phyloP scores from a whole-genome alignment of 2,888 invertebrate genomes.

The Troides aeacus region DNA sequence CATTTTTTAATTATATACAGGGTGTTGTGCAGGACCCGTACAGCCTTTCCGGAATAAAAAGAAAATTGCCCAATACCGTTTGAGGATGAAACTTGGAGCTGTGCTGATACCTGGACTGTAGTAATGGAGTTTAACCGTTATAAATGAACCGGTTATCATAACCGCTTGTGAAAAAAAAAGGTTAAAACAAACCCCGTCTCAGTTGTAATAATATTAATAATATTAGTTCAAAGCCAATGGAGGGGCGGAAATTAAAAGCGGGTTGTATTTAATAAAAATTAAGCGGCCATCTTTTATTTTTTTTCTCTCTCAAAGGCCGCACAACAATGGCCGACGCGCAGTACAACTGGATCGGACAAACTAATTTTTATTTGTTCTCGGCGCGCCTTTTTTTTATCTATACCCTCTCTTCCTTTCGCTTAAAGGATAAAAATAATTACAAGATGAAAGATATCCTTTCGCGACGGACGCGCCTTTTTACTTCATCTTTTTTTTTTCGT shows the following conservation, averaged over 20 bases:
- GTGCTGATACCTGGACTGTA: no score
- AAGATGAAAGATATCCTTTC: constrained; percentile 67
- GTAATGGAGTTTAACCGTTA: no score
- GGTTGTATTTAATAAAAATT: constrained; percentile 27
- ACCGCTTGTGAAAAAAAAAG: no score
- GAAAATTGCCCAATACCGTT: no score
- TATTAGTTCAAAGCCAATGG: constrained; percentile 26
- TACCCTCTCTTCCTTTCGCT: constrained; percentile 60
- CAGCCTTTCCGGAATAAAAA: no score
- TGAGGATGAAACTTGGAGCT: no score
- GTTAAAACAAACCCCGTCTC: neutral
- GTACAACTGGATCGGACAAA: constrained; percentile 65
- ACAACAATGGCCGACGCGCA: constrained; percentile 35
- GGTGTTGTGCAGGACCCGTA: no score
- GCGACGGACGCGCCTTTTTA: constrained; percentile 42
- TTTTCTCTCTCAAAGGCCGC: constrained; percentile 26
- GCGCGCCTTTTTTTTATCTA: constrained; percentile 52
- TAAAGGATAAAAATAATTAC: constrained; percentile 80
- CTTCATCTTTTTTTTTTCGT: constrained; percentile 47
- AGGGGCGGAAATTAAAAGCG: constrained; percentile 7
- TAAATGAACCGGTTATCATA: no score
- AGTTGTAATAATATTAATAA: constrained; percentile 1
- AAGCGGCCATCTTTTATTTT: constrained; percentile 3
- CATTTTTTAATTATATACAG: no score
- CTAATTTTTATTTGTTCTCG: constrained; percentile 56